These are phyloP conservation scores for Xiphophorus maculatus DNA, from an alignment of 2,113 vertebrate genomes.

Conservation along the genomic window DNA sequence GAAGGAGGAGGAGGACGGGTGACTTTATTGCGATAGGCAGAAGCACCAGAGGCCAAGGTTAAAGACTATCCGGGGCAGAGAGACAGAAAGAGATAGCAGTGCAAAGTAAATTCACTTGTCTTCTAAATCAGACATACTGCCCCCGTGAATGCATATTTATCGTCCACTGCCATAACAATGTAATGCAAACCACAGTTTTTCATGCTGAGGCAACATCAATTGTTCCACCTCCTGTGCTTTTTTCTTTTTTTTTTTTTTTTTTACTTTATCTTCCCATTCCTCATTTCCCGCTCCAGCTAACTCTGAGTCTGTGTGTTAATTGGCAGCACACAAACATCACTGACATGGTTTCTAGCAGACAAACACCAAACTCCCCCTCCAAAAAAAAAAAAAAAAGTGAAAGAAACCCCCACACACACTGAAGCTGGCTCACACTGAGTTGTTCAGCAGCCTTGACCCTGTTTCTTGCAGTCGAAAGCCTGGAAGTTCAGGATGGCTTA, in stretches of 20 bases:
- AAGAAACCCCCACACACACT: conserved; percentile 16
- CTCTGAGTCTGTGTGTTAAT: conserved; percentile 57
- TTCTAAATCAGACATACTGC: conserved; percentile 66
- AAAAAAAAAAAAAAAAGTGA: conserved; percentile 2
- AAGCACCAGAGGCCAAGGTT: conserved; percentile 84
- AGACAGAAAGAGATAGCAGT: conserved; percentile 63
- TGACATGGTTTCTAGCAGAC: conserved; percentile 17
- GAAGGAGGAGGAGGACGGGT: conserved; percentile 55
- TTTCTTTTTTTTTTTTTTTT: neutral
- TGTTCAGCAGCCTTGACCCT: conserved; percentile 60
- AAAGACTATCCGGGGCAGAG: conserved; percentile 77
- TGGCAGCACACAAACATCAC: conserved; percentile 52
- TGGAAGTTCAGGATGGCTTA: conserved; percentile 65
- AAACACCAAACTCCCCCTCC: conserved; percentile 22
- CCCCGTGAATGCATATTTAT: conserved; percentile 65
- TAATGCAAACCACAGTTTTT: conserved; percentile 40
- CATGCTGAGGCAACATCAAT: conserved; percentile 19
- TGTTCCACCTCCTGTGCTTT: conserved; percentile 23
- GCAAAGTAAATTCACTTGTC: conserved; percentile 72
- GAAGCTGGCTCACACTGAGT: conserved; percentile 56
- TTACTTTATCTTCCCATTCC: conserved; percentile 28
- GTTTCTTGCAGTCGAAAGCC: conserved; percentile 66
- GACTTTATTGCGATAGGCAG: conserved; percentile 81
- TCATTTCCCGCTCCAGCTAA: conserved; percentile 27
- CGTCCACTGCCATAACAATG: conserved; percentile 31